A percentile compares a stretch with the other conserved stretches of the same genome.
Evolutionary conservation across 2,888 invertebrate species (phyloP).

Genomic region (Pimpla rufipes): DNA sequence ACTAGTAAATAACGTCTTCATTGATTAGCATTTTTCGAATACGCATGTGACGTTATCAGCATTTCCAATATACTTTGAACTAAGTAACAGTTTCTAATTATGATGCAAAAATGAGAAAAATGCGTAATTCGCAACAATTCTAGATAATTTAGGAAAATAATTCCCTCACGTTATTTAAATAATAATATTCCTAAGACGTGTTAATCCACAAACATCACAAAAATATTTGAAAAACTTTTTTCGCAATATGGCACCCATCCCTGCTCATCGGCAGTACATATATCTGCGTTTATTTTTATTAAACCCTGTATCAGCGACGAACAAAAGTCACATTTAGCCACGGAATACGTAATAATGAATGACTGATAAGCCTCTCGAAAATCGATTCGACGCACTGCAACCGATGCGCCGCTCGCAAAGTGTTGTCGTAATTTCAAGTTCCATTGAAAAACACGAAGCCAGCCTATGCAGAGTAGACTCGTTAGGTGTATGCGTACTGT

Average conservation of each 20-base stretch:
- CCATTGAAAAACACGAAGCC: not conserved
- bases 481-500: slow-evolving; percentile 39
- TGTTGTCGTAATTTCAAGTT: slow-evolving; percentile 1
- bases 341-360: not conserved
- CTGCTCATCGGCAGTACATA: not conserved
- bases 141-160: too few relatives aligned
- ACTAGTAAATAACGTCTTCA: not conserved
- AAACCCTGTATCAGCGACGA: not conserved
- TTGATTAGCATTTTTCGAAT: not conserved
- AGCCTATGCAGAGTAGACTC: not conserved
- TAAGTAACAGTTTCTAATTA: not conserved
- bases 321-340: not conserved
- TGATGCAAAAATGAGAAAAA: too few relatives aligned
- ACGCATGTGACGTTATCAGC: not conserved
- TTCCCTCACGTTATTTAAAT: too few relatives aligned
- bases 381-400: not conserved
- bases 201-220: too few relatives aligned
- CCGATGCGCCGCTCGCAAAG: not conserved
- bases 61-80: not conserved
- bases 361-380: not conserved
- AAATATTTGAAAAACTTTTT: not conserved
- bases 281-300: not conserved
- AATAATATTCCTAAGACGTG: too few relatives aligned
- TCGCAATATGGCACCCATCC: not conserved
- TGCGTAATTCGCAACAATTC: too few relatives aligned